Evolutionary conservation across 2,797 vertebrate species (phyloP).

Genomic region (Knipowitschia caucasica): DNA sequence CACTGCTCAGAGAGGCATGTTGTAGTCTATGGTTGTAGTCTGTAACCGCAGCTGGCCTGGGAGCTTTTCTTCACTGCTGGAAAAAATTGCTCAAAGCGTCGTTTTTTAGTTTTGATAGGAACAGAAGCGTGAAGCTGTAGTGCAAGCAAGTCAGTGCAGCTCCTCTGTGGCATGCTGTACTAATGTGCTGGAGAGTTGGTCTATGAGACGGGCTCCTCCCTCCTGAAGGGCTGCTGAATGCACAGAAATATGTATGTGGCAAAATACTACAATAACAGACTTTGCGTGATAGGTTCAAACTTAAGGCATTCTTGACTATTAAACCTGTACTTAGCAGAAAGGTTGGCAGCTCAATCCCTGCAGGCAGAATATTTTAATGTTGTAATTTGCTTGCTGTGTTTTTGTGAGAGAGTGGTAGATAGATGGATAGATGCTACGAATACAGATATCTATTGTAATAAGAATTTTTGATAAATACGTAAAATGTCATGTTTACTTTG

Average conservation of each 20-base stretch:
- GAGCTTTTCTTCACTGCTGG: slow-evolving; percentile 16
- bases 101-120: slow-evolving; percentile 1
- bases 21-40: slow-evolving; percentile 32
- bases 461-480: too few species aligned
- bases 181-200: slow-evolving; percentile 3
- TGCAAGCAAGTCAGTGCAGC: slow-evolving; percentile 42
- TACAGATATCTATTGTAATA: too few species aligned
- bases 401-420: not conserved
- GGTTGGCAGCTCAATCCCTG: not conserved
- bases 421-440: not conserved
- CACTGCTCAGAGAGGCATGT: slow-evolving; percentile 15
- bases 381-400: not conserved
- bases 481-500: too few species aligned
- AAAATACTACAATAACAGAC: slow-evolving; percentile 2
- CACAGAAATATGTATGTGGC: slow-evolving; percentile 9
- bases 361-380: not conserved
- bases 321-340: slow-evolving; percentile 1
- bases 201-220: slow-evolving; percentile 12
- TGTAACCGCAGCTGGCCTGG: slow-evolving; percentile 30
- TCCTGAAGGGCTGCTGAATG: slow-evolving; percentile 11
- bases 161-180: slow-evolving; percentile 10
- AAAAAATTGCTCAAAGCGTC: slow-evolving; percentile 7
- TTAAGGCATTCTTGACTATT: slow-evolving; percentile 1
- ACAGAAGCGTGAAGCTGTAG: not conserved
- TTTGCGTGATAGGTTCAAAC: slow-evolving; percentile 3